These are phyloP conservation scores for Scolopax bukidnonensis DNA, from an alignment of 2,797 vertebrate species.

Conservation along the genomic window DNA sequence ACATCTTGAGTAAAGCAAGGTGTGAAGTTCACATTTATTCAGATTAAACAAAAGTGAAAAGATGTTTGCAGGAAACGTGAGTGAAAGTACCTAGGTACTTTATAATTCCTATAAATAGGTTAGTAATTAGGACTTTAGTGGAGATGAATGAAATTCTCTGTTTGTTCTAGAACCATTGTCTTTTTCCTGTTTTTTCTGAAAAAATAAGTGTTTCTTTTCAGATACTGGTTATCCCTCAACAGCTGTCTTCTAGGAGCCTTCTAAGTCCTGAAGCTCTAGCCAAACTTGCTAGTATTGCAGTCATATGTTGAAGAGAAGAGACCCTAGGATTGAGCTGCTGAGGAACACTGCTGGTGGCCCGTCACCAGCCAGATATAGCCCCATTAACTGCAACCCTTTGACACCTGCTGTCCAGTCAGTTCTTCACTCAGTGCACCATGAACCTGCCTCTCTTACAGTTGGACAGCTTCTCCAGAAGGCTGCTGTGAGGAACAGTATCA, in stretches of 20 bases:
- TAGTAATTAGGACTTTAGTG: not conserved
- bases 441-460: not conserved
- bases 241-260: not conserved
- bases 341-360: fast-evolving
- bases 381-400: not conserved
- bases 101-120: not conserved
- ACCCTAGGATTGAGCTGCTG: not conserved
- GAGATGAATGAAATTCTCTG: not conserved
- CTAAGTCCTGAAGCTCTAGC: not conserved
- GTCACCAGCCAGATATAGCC: not conserved
- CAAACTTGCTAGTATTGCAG: not conserved
- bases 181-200: not conserved
- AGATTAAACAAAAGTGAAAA: not conserved
- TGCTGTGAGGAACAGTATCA: not conserved
- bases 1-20: not conserved
- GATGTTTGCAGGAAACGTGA: not conserved
- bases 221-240: not conserved
- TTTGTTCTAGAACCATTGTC: not conserved
- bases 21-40: not conserved
- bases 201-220: not conserved
- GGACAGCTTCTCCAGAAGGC: not conserved
- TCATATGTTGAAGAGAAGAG: not conserved
- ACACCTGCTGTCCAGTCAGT: not conserved
- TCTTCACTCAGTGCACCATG: not conserved
- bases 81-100: not conserved